Evolutionary conservation across 2,888 invertebrate genomes (phyloP).

Genomic region (Melieria picta): DNA sequence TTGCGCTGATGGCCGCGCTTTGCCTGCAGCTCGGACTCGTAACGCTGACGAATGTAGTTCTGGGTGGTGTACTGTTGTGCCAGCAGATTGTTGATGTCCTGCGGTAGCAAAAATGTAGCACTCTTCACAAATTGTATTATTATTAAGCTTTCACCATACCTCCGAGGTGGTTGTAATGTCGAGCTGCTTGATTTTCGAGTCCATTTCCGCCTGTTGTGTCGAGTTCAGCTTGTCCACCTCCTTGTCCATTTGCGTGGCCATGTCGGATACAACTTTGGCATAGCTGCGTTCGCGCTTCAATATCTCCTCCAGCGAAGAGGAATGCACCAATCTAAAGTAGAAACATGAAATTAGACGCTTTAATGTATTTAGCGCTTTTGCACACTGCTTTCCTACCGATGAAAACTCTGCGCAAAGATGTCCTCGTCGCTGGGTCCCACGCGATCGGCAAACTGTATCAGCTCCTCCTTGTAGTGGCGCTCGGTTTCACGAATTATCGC

Average conservation of each 20-base stretch:
- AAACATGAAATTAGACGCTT: not conserved
- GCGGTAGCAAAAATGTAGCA: not conserved
- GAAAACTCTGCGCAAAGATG: slow-evolving; percentile 70
- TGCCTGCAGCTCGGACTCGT: slow-evolving; percentile 86
- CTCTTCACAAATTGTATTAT: not conserved
- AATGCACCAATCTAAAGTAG: slow-evolving; percentile 75
- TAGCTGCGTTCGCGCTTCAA: slow-evolving; percentile 88
- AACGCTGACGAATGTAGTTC: slow-evolving; percentile 84
- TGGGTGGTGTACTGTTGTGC: slow-evolving; percentile 84
- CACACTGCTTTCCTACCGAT: slow-evolving; percentile 45
- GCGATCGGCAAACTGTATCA: slow-evolving; percentile 84
- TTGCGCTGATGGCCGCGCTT: slow-evolving; percentile 85
- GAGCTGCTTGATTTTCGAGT: slow-evolving; percentile 80
- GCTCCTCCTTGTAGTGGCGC: slow-evolving; percentile 82
- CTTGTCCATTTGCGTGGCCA: slow-evolving; percentile 77
- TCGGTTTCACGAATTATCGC: slow-evolving; percentile 83
- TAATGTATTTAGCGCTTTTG: not conserved
- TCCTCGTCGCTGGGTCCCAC: slow-evolving; percentile 86
- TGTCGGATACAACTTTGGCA: slow-evolving; percentile 80
- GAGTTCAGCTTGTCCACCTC: slow-evolving; percentile 77
- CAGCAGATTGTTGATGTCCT: slow-evolving; percentile 84
- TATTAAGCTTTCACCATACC: slow-evolving; percentile 23
- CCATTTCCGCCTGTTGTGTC: slow-evolving; percentile 90
- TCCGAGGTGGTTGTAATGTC: slow-evolving; percentile 76
- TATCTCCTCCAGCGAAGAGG: slow-evolving; percentile 87